These are phyloP conservation scores for Lindbergichthys nudifrons DNA, from an alignment of 2,797 vertebrate genomes.

Conservation along the genomic window DNA sequence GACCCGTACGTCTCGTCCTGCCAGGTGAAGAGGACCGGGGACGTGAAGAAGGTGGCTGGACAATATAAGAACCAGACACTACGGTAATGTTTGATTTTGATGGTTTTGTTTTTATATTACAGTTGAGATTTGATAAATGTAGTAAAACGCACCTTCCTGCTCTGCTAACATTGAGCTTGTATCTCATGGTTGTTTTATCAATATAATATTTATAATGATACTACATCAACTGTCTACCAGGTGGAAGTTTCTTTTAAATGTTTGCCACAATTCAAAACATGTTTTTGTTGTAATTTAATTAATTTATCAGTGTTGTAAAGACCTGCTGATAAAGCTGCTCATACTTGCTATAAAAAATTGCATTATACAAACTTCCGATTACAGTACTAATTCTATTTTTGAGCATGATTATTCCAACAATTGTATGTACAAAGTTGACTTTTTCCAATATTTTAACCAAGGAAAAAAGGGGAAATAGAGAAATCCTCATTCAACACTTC, in stretches of 20 bases:
- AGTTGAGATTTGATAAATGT: not conserved
- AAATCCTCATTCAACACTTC: not conserved
- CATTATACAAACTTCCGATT: not conserved
- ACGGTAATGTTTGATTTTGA: slow-evolving; percentile 79
- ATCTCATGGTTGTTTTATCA: too few species aligned
- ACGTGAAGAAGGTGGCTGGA: slow-evolving; percentile 85
- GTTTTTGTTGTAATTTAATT: too few species aligned
- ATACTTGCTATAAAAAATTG: not conserved
- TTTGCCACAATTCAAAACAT: not conserved
- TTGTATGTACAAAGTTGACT: too few species aligned
- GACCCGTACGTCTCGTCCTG: slow-evolving; percentile 82
- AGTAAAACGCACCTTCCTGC: not conserved
- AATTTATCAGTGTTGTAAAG: not conserved
- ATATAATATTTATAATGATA: not conserved
- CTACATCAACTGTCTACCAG: not conserved
- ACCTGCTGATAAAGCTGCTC: not conserved
- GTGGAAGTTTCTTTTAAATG: not conserved
- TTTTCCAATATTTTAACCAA: too few species aligned
- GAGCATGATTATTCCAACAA: too few species aligned
- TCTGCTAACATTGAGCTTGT: not conserved
- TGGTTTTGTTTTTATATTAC: not conserved
- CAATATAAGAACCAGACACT: slow-evolving; percentile 89
- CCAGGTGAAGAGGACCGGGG: slow-evolving; percentile 82
- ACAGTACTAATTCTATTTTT: not conserved
- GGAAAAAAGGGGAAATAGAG: not conserved